Percentiles rank a stretch among this genome's conserved stretches.
Evolutionary conservation across 92 coral and sea anemone species (phyloP).

Genomic region (Meandrina meandrites): DNA sequence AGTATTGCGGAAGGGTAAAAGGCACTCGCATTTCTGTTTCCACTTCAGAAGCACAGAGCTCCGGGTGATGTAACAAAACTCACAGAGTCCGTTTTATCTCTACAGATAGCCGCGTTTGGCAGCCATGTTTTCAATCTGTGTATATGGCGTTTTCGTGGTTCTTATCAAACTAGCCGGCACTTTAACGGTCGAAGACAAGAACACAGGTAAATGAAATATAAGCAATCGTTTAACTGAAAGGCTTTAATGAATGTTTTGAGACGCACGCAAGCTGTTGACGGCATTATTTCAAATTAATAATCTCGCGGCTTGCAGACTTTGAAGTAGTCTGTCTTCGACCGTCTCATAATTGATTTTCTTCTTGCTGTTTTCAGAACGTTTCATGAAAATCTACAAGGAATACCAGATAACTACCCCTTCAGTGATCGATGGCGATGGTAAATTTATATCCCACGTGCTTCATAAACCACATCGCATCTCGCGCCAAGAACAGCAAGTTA

Average conservation of each 20-base stretch:
- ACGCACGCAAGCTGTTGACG: constrained; percentile 34
- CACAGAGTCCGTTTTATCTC: background rate
- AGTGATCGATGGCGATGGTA: constrained; percentile 66
- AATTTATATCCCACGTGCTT: constrained; percentile 74
- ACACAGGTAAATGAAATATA: constrained; percentile 20
- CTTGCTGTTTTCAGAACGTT: constrained; percentile 36
- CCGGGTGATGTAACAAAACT: background rate
- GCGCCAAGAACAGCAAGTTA: background rate
- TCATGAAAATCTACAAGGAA: constrained; percentile 29
- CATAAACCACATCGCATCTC: constrained; percentile 8
- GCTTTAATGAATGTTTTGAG: constrained; percentile 5
- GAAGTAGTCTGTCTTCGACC: constrained; percentile 20
- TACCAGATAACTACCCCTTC: constrained; percentile 67
- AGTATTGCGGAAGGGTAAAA: background rate
- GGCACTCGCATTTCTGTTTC: background rate
- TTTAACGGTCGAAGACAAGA: background rate
- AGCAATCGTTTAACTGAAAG: constrained; percentile 10
- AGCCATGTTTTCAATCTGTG: constrained; percentile 20
- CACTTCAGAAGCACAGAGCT: background rate
- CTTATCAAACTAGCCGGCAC: background rate
- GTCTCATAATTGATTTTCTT: constrained; percentile 23
- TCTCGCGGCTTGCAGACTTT: constrained; percentile 12
- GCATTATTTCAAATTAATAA: constrained; percentile 24
- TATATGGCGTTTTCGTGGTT: constrained; percentile 2
- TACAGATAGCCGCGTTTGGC: constrained; percentile 7